Evolutionary conservation across 1,140 invertebrate species (phyloP), one percentile per base, ranked within the genome.

Genomic region (Protaetia brevitarsis): DNA sequence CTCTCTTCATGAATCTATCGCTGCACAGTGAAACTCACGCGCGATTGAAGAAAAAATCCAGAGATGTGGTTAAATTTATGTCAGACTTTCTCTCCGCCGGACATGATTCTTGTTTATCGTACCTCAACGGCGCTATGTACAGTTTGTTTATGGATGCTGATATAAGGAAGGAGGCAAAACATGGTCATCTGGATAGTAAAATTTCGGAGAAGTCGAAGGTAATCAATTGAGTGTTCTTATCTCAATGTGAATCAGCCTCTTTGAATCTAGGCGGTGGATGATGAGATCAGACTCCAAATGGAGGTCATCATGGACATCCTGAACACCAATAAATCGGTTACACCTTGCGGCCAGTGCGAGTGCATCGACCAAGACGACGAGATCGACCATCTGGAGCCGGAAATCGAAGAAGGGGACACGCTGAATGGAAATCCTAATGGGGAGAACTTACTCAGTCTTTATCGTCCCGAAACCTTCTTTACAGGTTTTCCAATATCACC

Each of bases 1-100:
- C 66, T 10, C 19, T 67, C 2, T 64, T 67, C 36, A 67, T 67
- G 66, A 67, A 67, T 34, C 21, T 67, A 21, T 67, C 61, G 26
- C 58, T 67, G n/a, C 66, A 67, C 30, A 28, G 28, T 27, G 61
- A 67, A 41, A 36, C 66, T 1, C 8, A 23, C 10, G 3, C 21
- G 7, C 7, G 29, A 27, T 16, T 34, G 3, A 37, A 59, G 2
- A 29, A 28, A 7, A 23, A 21, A 23, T 3, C 62, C 6, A 62
- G 16, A 31, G 60, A 63, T 7, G 23, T 58, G n/a, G 29, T 67
- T 3, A 37, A 61, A 2, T 36, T 30, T n/a, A 16, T 67, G 5
- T 27, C 58, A 11, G 56, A 34, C 10, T 19, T 56, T 13, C 19
- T 67, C 7, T 13, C 57, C 7, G 13, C 34, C 10, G 31, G 30